A percentile compares a stretch with the other conserved stretches of the same genome.
phyloP scores from a whole-genome alignment of 92 coral and sea anemone genomes.

The Scolanthus callimorphus region DNA sequence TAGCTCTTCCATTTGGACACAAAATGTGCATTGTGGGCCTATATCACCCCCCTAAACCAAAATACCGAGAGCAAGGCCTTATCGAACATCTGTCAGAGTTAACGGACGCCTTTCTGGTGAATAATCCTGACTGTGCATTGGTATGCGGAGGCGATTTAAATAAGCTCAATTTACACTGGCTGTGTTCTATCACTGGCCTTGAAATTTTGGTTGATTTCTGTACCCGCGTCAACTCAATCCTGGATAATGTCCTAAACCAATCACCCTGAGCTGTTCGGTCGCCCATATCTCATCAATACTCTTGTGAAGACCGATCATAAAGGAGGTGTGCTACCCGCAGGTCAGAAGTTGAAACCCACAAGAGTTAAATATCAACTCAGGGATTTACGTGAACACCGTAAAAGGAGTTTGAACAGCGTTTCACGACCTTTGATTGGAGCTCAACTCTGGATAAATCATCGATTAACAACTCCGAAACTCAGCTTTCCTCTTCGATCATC shows the following conservation, averaged over 20 bases:
- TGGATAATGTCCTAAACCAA: constrained; percentile 16
- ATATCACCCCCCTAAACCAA: background rate
- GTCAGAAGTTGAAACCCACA: constrained; percentile 6
- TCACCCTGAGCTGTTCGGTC: constrained; percentile 4
- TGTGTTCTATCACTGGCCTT: background rate
- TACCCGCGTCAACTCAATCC: background rate
- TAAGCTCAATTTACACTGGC: background rate
- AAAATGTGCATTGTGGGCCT: too few species aligned
- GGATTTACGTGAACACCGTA: constrained; percentile 2
- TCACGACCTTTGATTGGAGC: background rate
- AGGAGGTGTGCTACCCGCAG: constrained; percentile 7
- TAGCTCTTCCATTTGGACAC: too few species aligned
- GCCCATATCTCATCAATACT: background rate
- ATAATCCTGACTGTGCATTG: background rate
- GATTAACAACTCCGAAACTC: background rate
- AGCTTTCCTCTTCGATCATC: too few species aligned
- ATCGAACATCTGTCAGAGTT: background rate
- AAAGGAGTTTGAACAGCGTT: background rate
- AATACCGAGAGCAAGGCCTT: background rate
- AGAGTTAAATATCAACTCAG: constrained; percentile 6
- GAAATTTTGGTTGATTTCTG: background rate
- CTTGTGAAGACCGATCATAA: constrained; percentile 12
- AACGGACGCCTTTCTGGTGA: background rate
- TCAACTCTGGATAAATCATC: background rate
- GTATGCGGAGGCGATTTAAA: background rate